Evolutionary conservation across 2,113 vertebrate genomes (phyloP), one percentile per base, ranked within the genome.

Genomic region (Alaudala cheleensis): DNA sequence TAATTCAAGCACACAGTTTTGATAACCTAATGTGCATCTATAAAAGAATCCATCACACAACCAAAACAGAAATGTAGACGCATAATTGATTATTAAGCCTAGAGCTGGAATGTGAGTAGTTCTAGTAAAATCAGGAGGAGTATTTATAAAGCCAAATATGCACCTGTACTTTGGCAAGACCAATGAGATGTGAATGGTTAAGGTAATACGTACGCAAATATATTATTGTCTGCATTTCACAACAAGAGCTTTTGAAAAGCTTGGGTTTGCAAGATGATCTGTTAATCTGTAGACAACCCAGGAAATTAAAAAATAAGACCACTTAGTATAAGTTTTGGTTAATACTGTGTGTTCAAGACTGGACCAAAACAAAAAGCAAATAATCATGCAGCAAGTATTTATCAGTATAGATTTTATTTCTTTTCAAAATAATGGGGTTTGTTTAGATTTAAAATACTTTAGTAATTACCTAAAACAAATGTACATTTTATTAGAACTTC

Each of bases 401-500:
- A 96, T n/a, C 64, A 97, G 96, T 45, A 97, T 96, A 97, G 84
- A 95, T 96, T 97, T 98, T 97, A 97, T 98, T 98, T 97, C 4
- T 96, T 90, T 97, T 97, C 94, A 98, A 98, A 98, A 97, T 97
- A 97, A 97, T 79, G 83, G 45, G 42, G 33, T 88, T 93, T 91
- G 29, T 77, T 95, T 94, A 94, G 88, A 93, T 94, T 96, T 95
- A 97, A 97, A 97, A 96, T 96, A 97, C 64, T 96, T 42, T 71
- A 95, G 79, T 90, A 97, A 91, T 95, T 88, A 87, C 42, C 77
- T 93, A 97, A 97, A 97, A 86, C 91, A 97, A 93, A 49, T 90
- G 88, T 92, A 86, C 84, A 91, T 42, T 96, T 92, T 79, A 64
- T 94, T 95, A 96, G 95, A 93, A 92, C 95, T 93, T 97, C 87